These are phyloP conservation scores for Hippopotamus amphibius DNA, from an alignment of 2,113 vertebrate species.

Conservation along the genomic window DNA sequence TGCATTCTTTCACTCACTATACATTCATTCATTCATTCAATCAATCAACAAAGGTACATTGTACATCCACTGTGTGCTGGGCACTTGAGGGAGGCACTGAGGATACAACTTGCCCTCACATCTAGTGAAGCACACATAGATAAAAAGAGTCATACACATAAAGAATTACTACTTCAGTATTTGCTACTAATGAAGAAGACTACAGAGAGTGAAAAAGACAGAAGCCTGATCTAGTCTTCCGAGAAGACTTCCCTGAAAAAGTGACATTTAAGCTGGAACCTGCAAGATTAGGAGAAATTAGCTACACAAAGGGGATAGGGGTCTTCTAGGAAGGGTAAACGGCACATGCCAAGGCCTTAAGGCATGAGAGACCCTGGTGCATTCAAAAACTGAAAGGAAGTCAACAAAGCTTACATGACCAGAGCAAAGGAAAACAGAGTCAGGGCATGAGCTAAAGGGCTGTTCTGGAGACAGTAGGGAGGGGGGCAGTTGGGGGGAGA, in stretches of 20 bases:
- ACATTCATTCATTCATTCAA: not conserved
- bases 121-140: not conserved
- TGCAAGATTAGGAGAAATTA: not conserved
- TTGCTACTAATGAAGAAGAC: not conserved
- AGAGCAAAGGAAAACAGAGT: not conserved
- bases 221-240: not conserved
- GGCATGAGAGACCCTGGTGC: not conserved
- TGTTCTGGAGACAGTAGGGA: not conserved
- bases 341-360: not conserved
- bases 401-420: no score
- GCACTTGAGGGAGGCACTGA: no score
- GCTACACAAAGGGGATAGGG: not conserved
- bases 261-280: not conserved
- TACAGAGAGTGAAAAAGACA: not conserved
- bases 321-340: not conserved
- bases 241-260: not conserved
- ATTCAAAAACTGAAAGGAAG: not conserved
- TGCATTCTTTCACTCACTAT: not conserved
- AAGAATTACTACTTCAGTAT: fast-evolving
- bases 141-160: not conserved
- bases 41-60: not conserved
- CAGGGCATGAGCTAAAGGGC: not conserved
- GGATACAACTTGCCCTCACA: no score
- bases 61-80: not conserved
- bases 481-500: fast-evolving